These are phyloP conservation scores for Temnothorax rugatulus DNA, from an alignment of 2,888 invertebrate genomes.

Conservation along the genomic window DNA sequence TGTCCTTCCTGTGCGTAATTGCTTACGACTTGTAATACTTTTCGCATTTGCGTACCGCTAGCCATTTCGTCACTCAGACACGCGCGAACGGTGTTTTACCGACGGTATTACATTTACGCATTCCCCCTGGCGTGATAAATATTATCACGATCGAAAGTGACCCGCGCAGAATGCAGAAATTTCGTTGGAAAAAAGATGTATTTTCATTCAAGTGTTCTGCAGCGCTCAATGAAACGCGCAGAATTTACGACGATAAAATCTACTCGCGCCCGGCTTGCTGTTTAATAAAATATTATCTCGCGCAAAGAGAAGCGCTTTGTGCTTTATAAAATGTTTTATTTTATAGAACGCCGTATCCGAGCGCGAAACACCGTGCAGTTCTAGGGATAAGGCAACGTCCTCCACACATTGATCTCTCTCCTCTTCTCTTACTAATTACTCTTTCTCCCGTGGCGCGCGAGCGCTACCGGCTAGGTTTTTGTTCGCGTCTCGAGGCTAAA, in stretches of 20 bases:
- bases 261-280: conserved; percentile 3
- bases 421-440: conserved; percentile 56
- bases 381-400: conserved; percentile 46
- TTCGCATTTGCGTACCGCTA: conserved; percentile 11
- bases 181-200: background rate
- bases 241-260: conserved; percentile 12
- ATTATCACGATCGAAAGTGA: conserved; percentile 3
- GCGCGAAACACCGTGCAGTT: conserved; percentile 1
- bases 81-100: conserved; percentile 5
- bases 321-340: conserved; percentile 30
- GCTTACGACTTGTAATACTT: conserved; percentile 23
- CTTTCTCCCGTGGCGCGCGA: conserved; percentile 41
- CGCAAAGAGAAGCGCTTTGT: background rate
- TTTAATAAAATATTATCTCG: conserved; percentile 28
- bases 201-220: background rate
- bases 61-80: conserved; percentile 23
- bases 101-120: background rate
- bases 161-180: background rate
- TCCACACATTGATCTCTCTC: conserved; percentile 54
- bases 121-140: background rate
- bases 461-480: conserved; percentile 50
- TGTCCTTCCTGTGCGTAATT: conserved; percentile 3
- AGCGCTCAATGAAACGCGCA: background rate
- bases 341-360: conserved; percentile 2
- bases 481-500: conserved; percentile 59